Conservation (phyloP, 2,113 vertebrate species). For the Columba janthina region DNA sequence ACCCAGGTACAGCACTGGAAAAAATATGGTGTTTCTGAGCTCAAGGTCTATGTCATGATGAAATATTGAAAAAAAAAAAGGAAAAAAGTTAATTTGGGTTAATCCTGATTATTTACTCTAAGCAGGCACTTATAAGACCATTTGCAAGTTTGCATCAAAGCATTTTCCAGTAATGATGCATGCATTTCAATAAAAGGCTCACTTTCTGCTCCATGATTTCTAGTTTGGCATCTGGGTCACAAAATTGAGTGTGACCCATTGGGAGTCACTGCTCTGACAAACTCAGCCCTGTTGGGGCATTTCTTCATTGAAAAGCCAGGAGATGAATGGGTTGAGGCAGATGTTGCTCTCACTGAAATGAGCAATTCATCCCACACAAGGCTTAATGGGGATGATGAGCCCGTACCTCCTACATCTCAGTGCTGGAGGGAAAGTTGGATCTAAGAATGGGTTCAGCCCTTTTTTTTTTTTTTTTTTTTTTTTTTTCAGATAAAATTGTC, state of each 20-base stretch:
- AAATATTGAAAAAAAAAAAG: not conserved
- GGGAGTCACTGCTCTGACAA: not conserved
- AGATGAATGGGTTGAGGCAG: not conserved
- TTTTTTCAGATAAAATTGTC: not conserved
- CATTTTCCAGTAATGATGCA: not conserved
- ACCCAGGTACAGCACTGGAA: not conserved
- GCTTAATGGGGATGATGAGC: not conserved
- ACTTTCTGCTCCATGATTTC: not conserved
- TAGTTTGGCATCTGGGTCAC: not conserved
- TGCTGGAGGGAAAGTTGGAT: not conserved
- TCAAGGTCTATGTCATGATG: not conserved
- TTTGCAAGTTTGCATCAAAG: not conserved
- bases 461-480: not conserved
- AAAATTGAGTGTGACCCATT: not conserved
- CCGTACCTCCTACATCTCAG: not conserved
- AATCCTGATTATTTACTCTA: not conserved
- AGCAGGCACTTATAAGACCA: not conserved
- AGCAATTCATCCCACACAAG: not conserved
- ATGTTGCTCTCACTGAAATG: not conserved
- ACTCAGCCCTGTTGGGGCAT: not conserved
- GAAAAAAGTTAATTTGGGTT: not conserved
- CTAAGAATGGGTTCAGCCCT: not conserved
- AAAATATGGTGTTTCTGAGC: not conserved
- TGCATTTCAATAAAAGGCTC: not conserved
- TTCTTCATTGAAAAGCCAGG: not conserved